Percentiles rank a stretch among this genome's conserved stretches.
These are phyloP conservation scores for Geodia barretti DNA, from an alignment of 37 sponge, comb jelly and placozoan species.

Conservation along the genomic window DNA sequence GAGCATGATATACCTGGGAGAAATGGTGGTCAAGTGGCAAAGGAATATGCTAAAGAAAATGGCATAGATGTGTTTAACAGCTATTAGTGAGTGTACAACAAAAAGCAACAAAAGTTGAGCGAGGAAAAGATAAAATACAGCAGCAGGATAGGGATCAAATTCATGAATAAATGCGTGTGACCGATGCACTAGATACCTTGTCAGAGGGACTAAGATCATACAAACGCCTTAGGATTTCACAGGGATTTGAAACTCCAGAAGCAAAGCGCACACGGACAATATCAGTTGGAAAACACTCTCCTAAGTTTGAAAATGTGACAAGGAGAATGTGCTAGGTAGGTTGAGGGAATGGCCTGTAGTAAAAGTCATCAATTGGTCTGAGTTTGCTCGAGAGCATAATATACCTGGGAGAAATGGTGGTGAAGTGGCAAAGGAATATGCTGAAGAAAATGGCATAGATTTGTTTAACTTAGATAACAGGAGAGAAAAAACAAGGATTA, in stretches of 20 bases:
- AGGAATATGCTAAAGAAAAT: constrained; percentile 13
- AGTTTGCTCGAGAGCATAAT: constrained; percentile 17
- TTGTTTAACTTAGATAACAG: constrained; percentile 1
- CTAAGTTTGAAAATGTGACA: constrained; percentile 47
- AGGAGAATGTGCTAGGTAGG: constrained; percentile 1
- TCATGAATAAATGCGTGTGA: background rate
- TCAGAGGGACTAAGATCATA: constrained; percentile 14
- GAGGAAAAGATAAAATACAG: background rate
- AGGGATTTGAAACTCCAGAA: constrained; percentile 30
- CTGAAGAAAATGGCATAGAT: constrained; percentile 26
- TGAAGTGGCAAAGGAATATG: constrained; percentile 28
- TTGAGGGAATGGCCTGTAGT: constrained; percentile 14
- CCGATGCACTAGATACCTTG: constrained; percentile 3
- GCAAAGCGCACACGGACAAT: background rate
- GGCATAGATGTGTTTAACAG: constrained; percentile 21
- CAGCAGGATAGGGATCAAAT: constrained; percentile 12
- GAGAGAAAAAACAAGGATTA: background rate
- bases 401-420: constrained; percentile 23
- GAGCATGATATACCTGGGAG: constrained; percentile 32
- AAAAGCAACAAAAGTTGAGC: constrained; percentile 10
- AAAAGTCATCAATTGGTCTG: constrained; percentile 20
- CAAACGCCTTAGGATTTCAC: constrained; percentile 15
- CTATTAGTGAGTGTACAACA: too few relatives aligned
- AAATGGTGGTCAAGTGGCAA: constrained; percentile 23
- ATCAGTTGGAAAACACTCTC: constrained; percentile 13